Base-by-base conservation (phyloP, 2,888 invertebrate genomes). In the Deilephila elpenor region DNA sequence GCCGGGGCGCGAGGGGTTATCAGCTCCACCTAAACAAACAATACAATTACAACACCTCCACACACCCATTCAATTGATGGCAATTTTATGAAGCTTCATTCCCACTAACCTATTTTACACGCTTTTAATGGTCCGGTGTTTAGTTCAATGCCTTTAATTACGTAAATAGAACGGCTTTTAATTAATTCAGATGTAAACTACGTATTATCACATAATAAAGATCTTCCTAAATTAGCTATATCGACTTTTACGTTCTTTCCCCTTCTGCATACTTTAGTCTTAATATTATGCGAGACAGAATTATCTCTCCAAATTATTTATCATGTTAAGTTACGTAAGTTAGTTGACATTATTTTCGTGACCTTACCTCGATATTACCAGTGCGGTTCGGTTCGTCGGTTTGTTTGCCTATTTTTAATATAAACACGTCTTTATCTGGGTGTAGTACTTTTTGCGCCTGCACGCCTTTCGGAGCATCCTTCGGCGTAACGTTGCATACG, bases 401-500 rank as follows among this genome's bases (percentile, higher is more conserved):
- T 83, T 97, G 97, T 83, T 97, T 97, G 1, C 97, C 97, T 74
- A 97, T 96, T 82, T 96, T 96, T 70, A 97, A 89, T 5, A 97
- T 92, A 78, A 97, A 97, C 0, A 97, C 95, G 80, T 97, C 97
- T 80, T 96, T 96, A 71, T 97, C 96, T 0, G 96, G 96, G 80
- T 97, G 96, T 0, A 96, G 86, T 5, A 96, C 89, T 81, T 96
- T 96, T 19, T 95, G 95, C 5, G 95, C 95, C 73, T 95, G 88
- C 0, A 95, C 95, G 0, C 96, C 96, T 77, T 95, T 95, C 0
- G 95, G 93, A 0, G 95, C 93, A 20, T 93, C 92, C 37, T 86
- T 88, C 0, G 95, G 95, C 0, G 96, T 96, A 0, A 94, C 90
- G 77, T 94, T 93, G 79, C 93, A 94, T 0, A 90, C 80, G 37